Evolutionary conservation across 1,140 invertebrate species (phyloP).

Genomic region (Dreissena polymorpha): DNA sequence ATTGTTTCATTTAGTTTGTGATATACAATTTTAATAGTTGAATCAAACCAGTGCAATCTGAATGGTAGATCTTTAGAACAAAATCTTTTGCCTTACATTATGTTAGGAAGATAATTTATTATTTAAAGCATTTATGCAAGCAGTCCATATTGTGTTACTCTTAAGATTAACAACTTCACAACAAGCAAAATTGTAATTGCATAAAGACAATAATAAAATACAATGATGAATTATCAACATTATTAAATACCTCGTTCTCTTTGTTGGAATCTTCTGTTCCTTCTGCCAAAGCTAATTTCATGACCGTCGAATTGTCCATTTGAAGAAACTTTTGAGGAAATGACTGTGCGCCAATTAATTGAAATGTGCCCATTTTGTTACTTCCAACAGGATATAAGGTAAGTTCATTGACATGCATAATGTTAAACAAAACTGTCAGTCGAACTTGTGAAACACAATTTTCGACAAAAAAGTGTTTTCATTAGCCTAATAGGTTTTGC

Average conservation of each 20-base stretch:
- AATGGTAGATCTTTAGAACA: too few species aligned
- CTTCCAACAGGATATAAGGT: conserved; percentile 14
- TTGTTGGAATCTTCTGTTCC: conserved; percentile 28
- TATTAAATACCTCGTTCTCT: conserved; percentile 41
- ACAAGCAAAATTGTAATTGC: background rate
- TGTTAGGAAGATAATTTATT: too few species aligned
- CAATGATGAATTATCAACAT: conserved; percentile 7
- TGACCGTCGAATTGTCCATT: conserved; percentile 14
- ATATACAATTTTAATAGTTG: too few species aligned
- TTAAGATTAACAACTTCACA: background rate
- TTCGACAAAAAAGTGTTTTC: too few species aligned
- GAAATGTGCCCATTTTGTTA: conserved; percentile 29
- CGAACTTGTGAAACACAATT: conserved; percentile 31
- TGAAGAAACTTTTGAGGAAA: conserved; percentile 29
- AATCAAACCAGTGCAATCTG: too few species aligned
- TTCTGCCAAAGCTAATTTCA: conserved; percentile 3
- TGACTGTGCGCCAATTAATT: conserved; percentile 26
- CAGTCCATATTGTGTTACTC: too few species aligned
- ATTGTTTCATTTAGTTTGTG: too few species aligned
- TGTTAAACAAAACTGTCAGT: conserved; percentile 20
- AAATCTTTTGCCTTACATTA: too few species aligned
- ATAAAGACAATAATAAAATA: background rate
- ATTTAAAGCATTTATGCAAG: too few species aligned
- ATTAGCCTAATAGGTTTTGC: too few species aligned
- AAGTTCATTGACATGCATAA: conserved; percentile 46